phyloP scores from a whole-genome alignment of 2,797 vertebrate species.

The Eidolon dupreanum region DNA sequence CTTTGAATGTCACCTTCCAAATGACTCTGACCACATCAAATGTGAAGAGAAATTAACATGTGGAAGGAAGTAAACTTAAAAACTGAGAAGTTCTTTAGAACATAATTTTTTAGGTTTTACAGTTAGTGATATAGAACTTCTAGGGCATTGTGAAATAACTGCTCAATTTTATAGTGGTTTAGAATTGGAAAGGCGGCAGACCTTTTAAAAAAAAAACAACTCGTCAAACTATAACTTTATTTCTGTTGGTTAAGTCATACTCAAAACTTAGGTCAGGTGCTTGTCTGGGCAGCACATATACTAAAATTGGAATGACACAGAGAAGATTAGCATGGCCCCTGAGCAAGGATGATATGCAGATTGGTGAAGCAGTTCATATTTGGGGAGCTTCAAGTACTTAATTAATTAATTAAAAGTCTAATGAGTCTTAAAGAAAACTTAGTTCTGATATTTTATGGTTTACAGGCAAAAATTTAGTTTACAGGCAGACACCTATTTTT shows the following conservation, averaged over 20 bases:
- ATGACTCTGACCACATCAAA: slow-evolving; percentile 19
- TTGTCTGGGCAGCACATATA: no score
- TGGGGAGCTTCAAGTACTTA: no score
- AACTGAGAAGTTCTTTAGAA: slow-evolving; percentile 24
- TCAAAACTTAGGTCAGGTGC: slow-evolving; percentile 31
- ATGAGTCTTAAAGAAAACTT: neutral
- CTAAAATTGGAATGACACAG: no score
- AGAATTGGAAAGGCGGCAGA: neutral
- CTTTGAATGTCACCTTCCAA: slow-evolving; percentile 42
- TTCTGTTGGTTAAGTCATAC: neutral
- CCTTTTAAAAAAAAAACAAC: neutral
- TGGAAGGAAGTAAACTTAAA: slow-evolving; percentile 51
- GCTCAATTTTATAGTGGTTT: slow-evolving; percentile 38
- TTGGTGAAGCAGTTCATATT: no score
- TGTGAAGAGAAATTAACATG: slow-evolving; percentile 32
- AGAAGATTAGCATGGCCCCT: no score
- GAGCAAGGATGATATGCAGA: no score
- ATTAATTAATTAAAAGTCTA: no score
- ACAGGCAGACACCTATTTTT: neutral
- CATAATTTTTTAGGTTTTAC: slow-evolving; percentile 29
- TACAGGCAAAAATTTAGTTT: slow-evolving; percentile 24
- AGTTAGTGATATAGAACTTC: slow-evolving; percentile 14
- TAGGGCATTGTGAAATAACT: slow-evolving; percentile 32
- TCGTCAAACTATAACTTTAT: neutral
- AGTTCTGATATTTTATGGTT: neutral